Percentiles rank a stretch among this genome's conserved stretches.
These are phyloP conservation scores for Cosmorhoe ocellata DNA, from an alignment of 2,888 invertebrate genomes.

Conservation along the genomic window DNA sequence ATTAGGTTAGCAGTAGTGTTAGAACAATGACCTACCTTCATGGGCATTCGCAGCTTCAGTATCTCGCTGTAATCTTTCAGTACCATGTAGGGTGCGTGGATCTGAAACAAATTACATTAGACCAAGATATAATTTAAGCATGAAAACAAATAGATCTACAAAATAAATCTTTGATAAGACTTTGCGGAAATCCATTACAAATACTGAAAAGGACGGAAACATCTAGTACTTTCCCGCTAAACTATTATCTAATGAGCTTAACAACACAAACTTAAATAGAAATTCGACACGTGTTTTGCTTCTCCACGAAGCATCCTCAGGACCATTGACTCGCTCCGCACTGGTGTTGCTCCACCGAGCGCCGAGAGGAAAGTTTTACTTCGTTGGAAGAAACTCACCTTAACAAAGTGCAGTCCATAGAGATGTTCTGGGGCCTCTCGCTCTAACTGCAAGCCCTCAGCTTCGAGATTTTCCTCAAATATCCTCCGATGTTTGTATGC, in stretches of 20 bases:
- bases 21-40: constrained; percentile 84
- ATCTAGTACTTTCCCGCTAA: no score
- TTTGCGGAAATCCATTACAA: no score
- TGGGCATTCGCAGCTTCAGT: constrained; percentile 95
- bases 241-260: no score
- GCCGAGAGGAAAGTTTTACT: no score
- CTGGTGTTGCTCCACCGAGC: no score
- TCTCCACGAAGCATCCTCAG: no score
- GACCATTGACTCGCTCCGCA: no score
- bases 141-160: no score
- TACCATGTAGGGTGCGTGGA: constrained; percentile 93
- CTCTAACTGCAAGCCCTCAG: constrained; percentile 89
- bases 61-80: constrained; percentile 94
- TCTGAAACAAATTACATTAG: constrained; percentile 73
- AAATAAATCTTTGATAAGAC: no score
- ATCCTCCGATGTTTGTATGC: constrained; percentile 78
- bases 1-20: constrained; percentile 35
- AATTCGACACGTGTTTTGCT: no score
- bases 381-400: constrained; percentile 66
- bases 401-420: constrained; percentile 88
- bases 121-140: neutral
- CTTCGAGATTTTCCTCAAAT: constrained; percentile 87
- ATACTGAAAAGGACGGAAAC: no score
- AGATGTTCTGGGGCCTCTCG: constrained; percentile 84
- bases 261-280: no score